Evolutionary conservation across 1,140 invertebrate species (phyloP), one percentile per base, ranked within the genome.

Genomic region (Ceratoteleas bidentatus): DNA sequence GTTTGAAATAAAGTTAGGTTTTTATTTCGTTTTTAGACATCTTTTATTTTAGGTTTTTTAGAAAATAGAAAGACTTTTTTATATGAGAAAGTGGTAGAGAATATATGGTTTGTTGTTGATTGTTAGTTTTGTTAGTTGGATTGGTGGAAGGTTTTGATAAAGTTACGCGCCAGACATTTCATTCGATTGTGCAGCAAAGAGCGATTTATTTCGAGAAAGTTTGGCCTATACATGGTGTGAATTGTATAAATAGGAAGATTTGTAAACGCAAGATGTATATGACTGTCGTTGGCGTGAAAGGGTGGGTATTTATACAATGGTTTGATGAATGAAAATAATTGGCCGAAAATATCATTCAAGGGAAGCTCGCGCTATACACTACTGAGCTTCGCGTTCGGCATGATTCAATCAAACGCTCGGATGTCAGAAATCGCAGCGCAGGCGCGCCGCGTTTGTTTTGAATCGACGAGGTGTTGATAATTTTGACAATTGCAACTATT

Each of bases 261-360:
- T 54, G 32, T 54, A 57, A 16, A 57, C 16, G 36, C 10, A 14
- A 32, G 6, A 53, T 11, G 9, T 33, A 38, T 13, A 57, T 57
- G 16, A 57, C 16, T 7, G 10, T 9, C n/a, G 16, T n/a, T 10
- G 9, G n/a, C n/a, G 38, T 10, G 24, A n/a, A 7, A 53, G 49
- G 14, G 43, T 47, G 14, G 3, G 36, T 14, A 49, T 49, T 49
- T 49, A 53, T 50, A 62, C 32, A 36, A 9, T 10, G 16, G 11
- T 36, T 50, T 50, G 10, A 70, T 60, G 66, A 60, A 60, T 70
- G 66, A 40, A 70, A 60, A 60, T 60, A 58, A 70, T 45, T 56
- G 38, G 24, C 57, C 14, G 5, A 10, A 57, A 68, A 57, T 56
- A 36, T 66, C 65, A 40, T 58, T 70, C 53, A 60, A 60, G 10